These are phyloP conservation scores for Mirza zaza DNA, from an alignment of 2,113 vertebrate species.

Conservation along the genomic window DNA sequence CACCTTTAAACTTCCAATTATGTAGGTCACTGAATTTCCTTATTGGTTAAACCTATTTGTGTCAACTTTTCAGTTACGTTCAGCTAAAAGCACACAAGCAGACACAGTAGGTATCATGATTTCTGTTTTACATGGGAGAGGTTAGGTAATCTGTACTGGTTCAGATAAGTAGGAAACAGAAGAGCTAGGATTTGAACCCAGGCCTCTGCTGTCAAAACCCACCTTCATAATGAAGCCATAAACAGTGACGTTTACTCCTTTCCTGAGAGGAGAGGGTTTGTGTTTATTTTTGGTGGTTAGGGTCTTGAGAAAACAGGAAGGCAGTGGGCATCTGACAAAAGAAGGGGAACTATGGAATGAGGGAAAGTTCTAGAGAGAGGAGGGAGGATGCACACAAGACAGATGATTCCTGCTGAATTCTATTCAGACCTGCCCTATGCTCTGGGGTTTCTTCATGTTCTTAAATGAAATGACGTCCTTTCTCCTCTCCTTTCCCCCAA, in stretches of 20 bases:
- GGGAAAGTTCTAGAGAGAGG: not conserved
- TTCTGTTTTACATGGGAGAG: not conserved
- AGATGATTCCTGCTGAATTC: not conserved
- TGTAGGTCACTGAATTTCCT: not conserved
- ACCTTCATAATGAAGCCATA: not conserved
- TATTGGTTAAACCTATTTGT: not conserved
- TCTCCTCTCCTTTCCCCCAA: not conserved
- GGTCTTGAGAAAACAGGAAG: not conserved
- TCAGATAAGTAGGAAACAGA: not conserved
- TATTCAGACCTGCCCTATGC: not conserved
- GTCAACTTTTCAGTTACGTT: not conserved
- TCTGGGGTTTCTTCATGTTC: not conserved
- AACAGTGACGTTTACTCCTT: not conserved
- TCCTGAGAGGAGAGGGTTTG: not conserved
- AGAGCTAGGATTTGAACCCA: not conserved
- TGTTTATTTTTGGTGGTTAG: not conserved
- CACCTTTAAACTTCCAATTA: not conserved
- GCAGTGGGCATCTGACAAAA: not conserved
- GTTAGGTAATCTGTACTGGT: not conserved
- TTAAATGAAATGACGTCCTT: not conserved
- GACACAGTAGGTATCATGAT: fast-evolving
- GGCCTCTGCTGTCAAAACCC: not conserved
- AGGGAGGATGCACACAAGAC: not conserved
- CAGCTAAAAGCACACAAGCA: not conserved
- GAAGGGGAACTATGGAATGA: not conserved